Evolutionary conservation across 1,140 invertebrate species (phyloP).

Genomic region (Tetranychus cinnabarinus): DNA sequence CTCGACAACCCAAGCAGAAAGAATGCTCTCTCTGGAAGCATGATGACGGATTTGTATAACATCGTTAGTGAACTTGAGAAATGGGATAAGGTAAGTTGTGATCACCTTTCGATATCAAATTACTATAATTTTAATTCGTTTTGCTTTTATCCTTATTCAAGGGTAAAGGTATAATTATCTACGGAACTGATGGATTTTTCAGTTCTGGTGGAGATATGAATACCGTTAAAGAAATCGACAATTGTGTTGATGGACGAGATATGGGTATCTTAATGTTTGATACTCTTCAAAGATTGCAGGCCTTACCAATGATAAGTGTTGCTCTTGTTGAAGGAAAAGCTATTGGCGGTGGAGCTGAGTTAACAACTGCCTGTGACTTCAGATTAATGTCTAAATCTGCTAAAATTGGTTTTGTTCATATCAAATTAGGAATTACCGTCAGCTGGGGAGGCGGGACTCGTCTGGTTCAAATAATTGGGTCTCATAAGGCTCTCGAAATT

Average conservation of each 20-base stretch:
- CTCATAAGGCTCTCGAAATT: slow-evolving; percentile 16
- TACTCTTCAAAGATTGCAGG: slow-evolving; percentile 22
- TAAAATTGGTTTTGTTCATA: slow-evolving; percentile 21
- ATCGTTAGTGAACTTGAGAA: slow-evolving; percentile 23
- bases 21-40: slow-evolving; percentile 29
- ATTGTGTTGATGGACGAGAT: slow-evolving; percentile 20
- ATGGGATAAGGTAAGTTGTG: slow-evolving; percentile 17
- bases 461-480: slow-evolving; percentile 18
- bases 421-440: slow-evolving; percentile 18
- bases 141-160: background rate
- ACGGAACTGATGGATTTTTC: slow-evolving; percentile 26
- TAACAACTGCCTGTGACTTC: slow-evolving; percentile 21
- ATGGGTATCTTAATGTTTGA: slow-evolving; percentile 30
- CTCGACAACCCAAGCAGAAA: slow-evolving; percentile 23
- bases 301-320: slow-evolving; percentile 25
- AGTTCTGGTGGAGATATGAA: slow-evolving; percentile 35
- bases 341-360: slow-evolving; percentile 23
- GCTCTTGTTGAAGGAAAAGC: slow-evolving; percentile 20
- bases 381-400: slow-evolving; percentile 16
- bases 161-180: slow-evolving; percentile 31
- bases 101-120: background rate
- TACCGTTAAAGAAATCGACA: slow-evolving; percentile 21
- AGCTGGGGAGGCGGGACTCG: slow-evolving; percentile 21
- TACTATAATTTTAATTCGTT: background rate
- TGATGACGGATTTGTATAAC: slow-evolving; percentile 32